phyloP scores from a whole-genome alignment of 1,140 invertebrate species.

The Aphis craccivora region DNA sequence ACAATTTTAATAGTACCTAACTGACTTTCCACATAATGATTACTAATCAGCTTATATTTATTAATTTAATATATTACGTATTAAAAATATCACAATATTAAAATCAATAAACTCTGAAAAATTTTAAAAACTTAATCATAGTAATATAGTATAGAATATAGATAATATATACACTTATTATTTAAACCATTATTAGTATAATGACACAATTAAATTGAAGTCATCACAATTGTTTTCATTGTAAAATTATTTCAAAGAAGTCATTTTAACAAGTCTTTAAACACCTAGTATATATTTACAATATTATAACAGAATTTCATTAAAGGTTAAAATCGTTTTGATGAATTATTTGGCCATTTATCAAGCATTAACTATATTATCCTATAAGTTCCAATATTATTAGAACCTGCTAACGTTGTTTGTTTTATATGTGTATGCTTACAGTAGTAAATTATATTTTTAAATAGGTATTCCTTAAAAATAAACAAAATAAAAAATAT shows the following conservation, averaged over 20 bases:
- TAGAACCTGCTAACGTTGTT: neutral
- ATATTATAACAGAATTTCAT: neutral
- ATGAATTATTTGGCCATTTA: neutral
- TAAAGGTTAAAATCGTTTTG: neutral
- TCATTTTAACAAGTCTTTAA: no score
- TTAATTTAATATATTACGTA: neutral
- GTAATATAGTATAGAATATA: no score
- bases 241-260: no score
- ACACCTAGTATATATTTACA: no score
- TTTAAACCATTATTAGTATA: neutral
- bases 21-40: no score
- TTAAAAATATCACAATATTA: neutral
- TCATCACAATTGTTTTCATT: no score
- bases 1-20: neutral
- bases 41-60: neutral
- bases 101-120: neutral
- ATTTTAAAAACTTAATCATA: neutral
- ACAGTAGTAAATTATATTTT: neutral
- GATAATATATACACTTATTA: neutral
- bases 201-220: no score
- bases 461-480: neutral
- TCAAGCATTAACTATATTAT: neutral
- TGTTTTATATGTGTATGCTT: neutral
- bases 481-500: neutral
- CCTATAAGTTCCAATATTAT: neutral